Conservation (phyloP, 2,888 invertebrate species). For the Cryptocheilus praepositus region DNA sequence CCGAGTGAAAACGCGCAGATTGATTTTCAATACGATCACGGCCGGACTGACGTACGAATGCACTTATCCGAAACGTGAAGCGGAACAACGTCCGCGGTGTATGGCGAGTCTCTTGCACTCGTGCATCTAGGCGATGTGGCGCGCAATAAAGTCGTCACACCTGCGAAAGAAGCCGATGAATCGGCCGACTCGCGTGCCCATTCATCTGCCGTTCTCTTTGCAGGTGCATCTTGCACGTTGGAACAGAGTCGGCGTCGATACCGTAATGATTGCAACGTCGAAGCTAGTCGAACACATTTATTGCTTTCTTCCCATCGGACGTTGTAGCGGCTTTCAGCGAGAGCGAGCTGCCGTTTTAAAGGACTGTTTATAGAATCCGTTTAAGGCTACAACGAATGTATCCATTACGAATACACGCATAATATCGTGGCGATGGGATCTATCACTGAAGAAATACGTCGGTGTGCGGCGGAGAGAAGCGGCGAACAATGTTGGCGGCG, state of each 20-base stretch:
- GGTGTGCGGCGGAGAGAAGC: neutral
- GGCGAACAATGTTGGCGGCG: neutral
- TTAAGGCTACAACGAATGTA: too few relatives aligned
- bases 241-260: conserved; percentile 23
- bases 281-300: conserved; percentile 32
- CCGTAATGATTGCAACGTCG: conserved; percentile 44
- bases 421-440: neutral
- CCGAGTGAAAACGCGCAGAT: conserved; percentile 18
- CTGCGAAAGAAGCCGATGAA: conserved; percentile 41
- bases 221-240: too few relatives aligned
- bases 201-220: conserved; percentile 34
- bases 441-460: neutral
- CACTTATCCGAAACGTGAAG: neutral
- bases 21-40: conserved; percentile 37
- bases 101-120: too few relatives aligned
- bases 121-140: conserved; percentile 28
- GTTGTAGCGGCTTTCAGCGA: neutral
- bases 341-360: too few relatives aligned
- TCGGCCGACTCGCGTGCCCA: conserved; percentile 44
- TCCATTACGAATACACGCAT: too few relatives aligned
- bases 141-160: conserved; percentile 55
- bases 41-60: conserved; percentile 17
- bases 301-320: conserved; percentile 23
- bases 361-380: too few relatives aligned
- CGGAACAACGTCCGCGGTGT: neutral